A percentile compares a stretch with the other conserved stretches of the same genome.
Evolutionary conservation across 2,888 invertebrate genomes (phyloP).

Genomic region (Parnassius smintheus): DNA sequence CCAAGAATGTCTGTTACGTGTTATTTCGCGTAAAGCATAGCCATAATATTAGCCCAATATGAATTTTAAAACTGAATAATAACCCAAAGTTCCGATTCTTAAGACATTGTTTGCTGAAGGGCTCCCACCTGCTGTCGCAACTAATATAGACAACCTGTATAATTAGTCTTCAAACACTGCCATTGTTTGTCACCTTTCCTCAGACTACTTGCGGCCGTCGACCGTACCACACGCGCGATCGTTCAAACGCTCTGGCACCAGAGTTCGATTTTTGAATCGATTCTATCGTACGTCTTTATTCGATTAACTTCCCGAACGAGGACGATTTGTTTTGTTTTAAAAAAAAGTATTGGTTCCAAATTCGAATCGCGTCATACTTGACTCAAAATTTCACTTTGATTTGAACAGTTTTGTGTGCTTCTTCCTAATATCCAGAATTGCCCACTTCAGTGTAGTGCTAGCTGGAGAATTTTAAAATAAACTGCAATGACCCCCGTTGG

Average conservation of each 20-base stretch:
- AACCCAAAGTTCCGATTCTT: conserved; percentile 1
- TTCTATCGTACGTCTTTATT: conserved; percentile 23
- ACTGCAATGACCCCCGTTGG: conserved; percentile 81
- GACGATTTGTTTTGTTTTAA: background rate
- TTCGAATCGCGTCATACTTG: conserved; percentile 9
- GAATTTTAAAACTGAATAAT: background rate
- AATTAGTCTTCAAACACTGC: conserved; percentile 59
- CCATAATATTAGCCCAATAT: background rate
- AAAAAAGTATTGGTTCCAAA: background rate
- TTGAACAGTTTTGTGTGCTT: conserved; percentile 18
- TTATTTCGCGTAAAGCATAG: too few relatives aligned
- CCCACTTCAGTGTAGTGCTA: conserved; percentile 40
- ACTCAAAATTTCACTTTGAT: conserved; percentile 11
- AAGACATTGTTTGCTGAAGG: conserved; percentile 41
- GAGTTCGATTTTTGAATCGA: conserved; percentile 43
- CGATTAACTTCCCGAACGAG: conserved; percentile 13
- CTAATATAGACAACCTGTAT: conserved; percentile 58
- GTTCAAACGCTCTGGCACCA: conserved; percentile 44
- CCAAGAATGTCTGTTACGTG: too few relatives aligned
- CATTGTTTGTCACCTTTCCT: conserved; percentile 69
- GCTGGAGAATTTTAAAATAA: conserved; percentile 34
- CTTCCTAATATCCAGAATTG: conserved; percentile 12
- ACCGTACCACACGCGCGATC: conserved; percentile 54
- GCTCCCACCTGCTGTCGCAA: conserved; percentile 64
- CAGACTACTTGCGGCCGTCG: conserved; percentile 66